Evolutionary conservation across 2,797 vertebrate genomes (phyloP).

Genomic region (Leontocebus nigricollis): DNA sequence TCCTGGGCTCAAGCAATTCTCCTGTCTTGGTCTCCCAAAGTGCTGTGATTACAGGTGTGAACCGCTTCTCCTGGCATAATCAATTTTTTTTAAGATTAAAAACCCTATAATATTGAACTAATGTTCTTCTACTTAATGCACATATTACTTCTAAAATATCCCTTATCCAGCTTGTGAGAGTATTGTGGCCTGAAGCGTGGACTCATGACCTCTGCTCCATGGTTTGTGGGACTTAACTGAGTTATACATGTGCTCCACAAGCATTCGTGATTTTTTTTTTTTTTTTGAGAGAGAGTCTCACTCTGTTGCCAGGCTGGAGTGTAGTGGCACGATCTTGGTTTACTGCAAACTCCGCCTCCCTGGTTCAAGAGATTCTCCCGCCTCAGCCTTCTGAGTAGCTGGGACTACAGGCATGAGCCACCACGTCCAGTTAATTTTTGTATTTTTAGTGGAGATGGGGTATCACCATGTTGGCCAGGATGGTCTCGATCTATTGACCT

Average conservation of each 20-base stretch:
- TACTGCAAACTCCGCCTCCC: too few species aligned
- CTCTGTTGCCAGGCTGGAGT: too few species aligned
- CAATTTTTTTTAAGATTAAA: conserved; percentile 15
- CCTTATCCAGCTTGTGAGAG: neutral
- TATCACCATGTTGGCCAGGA: too few species aligned
- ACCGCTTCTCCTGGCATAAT: neutral
- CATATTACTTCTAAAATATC: neutral
- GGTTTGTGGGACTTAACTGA: neutral
- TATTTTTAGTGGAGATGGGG: too few species aligned
- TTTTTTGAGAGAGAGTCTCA: too few species aligned
- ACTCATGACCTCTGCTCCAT: neutral
- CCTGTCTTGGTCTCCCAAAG: neutral
- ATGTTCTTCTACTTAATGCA: neutral
- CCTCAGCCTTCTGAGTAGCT: too few species aligned
- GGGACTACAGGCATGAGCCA: too few species aligned
- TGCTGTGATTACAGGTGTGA: neutral
- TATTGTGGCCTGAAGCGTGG: neutral
- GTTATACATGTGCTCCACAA: neutral
- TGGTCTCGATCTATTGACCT: too few species aligned
- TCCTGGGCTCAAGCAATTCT: neutral
- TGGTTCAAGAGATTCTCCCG: too few species aligned
- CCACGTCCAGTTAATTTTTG: too few species aligned
- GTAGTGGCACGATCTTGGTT: too few species aligned
- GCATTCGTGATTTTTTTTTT: neutral
- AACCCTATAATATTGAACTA: neutral